Evolutionary conservation across 2,113 vertebrate genomes (phyloP).

Genomic region (Neotoma lepida): DNA sequence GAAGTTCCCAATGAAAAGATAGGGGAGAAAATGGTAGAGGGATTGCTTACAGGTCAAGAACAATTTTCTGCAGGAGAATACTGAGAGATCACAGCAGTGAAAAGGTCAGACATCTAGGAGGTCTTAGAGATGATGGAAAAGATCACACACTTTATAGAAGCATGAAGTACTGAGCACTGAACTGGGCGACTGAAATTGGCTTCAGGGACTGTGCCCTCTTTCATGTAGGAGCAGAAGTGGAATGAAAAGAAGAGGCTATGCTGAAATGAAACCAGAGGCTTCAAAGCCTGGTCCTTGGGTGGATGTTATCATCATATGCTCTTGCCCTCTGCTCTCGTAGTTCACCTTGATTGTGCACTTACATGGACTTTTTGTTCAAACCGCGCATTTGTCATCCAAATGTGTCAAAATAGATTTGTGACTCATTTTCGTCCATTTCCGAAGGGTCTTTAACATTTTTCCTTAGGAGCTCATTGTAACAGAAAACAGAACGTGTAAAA

Average conservation of each 20-base stretch:
- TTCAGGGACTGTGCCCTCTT: conserved; percentile 44
- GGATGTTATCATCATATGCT: background rate
- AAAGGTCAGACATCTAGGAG: conserved; percentile 50
- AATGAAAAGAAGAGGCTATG: conserved; percentile 24
- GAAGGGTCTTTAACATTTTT: conserved; percentile 42
- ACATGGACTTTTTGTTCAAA: background rate
- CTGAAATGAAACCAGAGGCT: background rate
- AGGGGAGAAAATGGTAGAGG: background rate
- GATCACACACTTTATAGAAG: conserved; percentile 57
- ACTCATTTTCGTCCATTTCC: conserved; percentile 22
- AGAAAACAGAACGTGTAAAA: conserved; percentile 65
- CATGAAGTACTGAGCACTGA: conserved; percentile 30
- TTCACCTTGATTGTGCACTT: conserved; percentile 35
- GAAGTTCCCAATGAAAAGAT: background rate
- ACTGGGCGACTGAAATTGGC: conserved; percentile 21
- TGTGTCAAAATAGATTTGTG: conserved; percentile 35
- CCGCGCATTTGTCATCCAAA: conserved; percentile 40
- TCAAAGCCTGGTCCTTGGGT: conserved; percentile 46
- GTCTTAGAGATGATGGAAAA: conserved; percentile 53
- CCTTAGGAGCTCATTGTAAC: conserved; percentile 56
- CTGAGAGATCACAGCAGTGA: conserved; percentile 5
- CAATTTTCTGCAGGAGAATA: conserved; percentile 53
- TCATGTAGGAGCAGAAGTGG: conserved; percentile 20
- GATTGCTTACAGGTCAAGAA: background rate
- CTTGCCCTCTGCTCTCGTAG: conserved; percentile 5